Base-by-base conservation (phyloP, 2,113 vertebrate genomes). In the Bubalus kerabau region DNA sequence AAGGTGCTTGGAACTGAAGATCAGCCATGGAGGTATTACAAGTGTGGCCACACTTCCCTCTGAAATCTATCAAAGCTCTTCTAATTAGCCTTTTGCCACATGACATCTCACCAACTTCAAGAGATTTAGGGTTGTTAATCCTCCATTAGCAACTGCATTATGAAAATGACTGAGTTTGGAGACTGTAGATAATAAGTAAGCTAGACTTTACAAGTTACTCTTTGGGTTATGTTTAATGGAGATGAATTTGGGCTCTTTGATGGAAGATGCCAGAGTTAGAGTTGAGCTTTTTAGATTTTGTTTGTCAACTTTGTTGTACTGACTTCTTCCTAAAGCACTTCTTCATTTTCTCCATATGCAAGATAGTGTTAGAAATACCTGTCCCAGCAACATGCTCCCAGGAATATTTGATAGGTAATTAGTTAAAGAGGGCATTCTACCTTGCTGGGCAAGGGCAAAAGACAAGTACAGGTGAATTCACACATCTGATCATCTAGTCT, bases 1-100 rank as follows among this genome's bases (percentile, higher is more conserved):
- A 97, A 97, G 71, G 87, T 28, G 9, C 74, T 88, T 93, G 71
- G 62, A 97, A 97, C 81, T 94, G 48, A 30, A 87, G 62, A 84
- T 93, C n/a, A 93, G 74, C 36, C 86, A 87, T 86, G 67, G 83
- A 98, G 96, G 95, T 54, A 84, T 87, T 95, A 21, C 26, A 46
- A 23, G 0, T 67, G 86, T 52, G 60, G 71, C 19, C 60, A 56
- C 9, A 56, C 8, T 84, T 96, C 28, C 52, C 93, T 96, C 93
- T 93, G 86, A 91, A 94, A 94, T 98, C 62, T 90, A 56, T 43
- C 36, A 86, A 94, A 91, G 71, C 62, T 80, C 36, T 96, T 98
- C 94, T 98, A 98, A 98, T 98, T 98, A 98, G 96, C 98, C 98
- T 98, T 98, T 98, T 97, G 97, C 89, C 97, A 84, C 52, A 84